Percentiles rank a stretch among this genome's conserved stretches.
phyloP scores from a whole-genome alignment of 2,797 vertebrate genomes.

The Xyrichtys novacula region DNA sequence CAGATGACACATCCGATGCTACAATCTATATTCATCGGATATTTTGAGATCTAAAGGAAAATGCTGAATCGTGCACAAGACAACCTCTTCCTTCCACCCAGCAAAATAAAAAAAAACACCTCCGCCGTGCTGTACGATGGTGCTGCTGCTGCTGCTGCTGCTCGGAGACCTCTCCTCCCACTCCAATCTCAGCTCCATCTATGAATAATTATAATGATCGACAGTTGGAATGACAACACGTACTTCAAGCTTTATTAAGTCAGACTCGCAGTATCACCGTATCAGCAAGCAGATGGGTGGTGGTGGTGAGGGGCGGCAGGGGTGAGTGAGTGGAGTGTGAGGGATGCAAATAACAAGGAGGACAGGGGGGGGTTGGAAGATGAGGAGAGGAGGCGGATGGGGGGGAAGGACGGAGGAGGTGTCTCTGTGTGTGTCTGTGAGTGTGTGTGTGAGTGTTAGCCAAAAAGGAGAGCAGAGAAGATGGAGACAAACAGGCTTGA shows the following conservation, averaged over 20 bases:
- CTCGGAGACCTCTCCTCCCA: constrained; percentile 76
- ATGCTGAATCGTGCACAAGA: constrained; percentile 67
- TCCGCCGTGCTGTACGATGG: constrained; percentile 51
- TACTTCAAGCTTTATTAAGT: constrained; percentile 85
- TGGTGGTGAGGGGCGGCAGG: constrained; percentile 29
- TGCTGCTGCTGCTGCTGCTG: constrained; percentile 66
- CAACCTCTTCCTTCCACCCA: constrained; percentile 48
- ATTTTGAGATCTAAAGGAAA: constrained; percentile 55
- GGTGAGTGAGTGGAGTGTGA: constrained; percentile 25
- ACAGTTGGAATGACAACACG: constrained; percentile 80
- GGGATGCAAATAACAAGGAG: constrained; percentile 63
- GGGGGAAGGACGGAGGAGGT: neutral
- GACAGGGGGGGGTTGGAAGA: constrained; percentile 50
- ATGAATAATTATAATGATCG: constrained; percentile 84
- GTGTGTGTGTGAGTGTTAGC: constrained; percentile 11
- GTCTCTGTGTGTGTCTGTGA: constrained; percentile 1
- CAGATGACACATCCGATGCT: constrained; percentile 21
- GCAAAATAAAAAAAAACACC: constrained; percentile 57
- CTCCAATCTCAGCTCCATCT: constrained; percentile 77
- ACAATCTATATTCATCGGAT: constrained; percentile 31
- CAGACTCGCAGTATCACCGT: constrained; percentile 67
- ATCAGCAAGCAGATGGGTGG: constrained; percentile 71
- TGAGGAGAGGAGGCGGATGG: constrained; percentile 26
- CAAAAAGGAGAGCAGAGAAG: constrained; percentile 26
- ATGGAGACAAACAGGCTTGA: constrained; percentile 19